Evolutionary conservation across 2,113 vertebrate species (phyloP).

Genomic region (Cynocephalus volans): DNA sequence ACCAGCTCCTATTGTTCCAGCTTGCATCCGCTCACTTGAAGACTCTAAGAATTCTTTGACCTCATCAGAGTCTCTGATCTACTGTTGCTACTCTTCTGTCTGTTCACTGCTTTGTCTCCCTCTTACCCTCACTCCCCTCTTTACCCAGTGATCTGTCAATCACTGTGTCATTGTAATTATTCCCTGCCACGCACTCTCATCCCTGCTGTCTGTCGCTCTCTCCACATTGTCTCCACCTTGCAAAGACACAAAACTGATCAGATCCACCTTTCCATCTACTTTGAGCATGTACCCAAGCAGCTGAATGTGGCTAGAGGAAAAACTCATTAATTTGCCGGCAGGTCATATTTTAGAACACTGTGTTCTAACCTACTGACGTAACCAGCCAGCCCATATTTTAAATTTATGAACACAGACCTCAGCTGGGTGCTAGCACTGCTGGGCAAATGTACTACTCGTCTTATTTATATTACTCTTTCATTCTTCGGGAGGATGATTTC

Average conservation of each 20-base stretch:
- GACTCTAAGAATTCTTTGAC: not conserved
- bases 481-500: not conserved
- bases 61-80: not conserved
- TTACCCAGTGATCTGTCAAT: not conserved
- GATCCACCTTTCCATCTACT: not conserved
- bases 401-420: not conserved
- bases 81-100: not conserved
- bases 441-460: not conserved
- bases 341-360: too few species aligned
- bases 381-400: too few species aligned
- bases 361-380: too few species aligned
- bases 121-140: not conserved
- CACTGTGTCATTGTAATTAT: too few species aligned
- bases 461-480: not conserved
- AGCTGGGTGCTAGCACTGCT: not conserved
- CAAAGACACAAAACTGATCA: not conserved
- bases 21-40: not conserved
- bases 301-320: not conserved
- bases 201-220: not conserved
- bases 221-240: not conserved
- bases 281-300: not conserved
- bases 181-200: not conserved
- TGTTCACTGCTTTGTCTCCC: not conserved
- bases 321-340: too few species aligned
- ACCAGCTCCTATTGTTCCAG: not conserved